Base-by-base conservation (phyloP, 2,113 vertebrate species). In the Cygnus atratus region DNA sequence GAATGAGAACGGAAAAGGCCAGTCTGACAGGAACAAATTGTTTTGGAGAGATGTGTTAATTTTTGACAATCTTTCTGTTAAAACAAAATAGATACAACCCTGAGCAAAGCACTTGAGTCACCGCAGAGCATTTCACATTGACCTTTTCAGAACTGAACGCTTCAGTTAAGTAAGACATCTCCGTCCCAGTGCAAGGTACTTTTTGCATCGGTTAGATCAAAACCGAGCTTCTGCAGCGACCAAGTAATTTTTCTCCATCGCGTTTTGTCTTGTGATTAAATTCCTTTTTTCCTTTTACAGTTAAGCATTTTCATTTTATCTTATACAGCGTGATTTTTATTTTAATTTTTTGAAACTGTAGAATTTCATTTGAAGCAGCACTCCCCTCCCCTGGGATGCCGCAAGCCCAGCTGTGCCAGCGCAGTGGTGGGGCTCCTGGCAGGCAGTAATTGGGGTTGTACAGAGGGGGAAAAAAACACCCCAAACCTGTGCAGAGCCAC, bases 21-120 rank as follows among this genome's bases (percentile, higher is more conserved):
- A 95, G 75, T 63, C 77, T 96, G 92, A 94, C 91, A 91, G 87
- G 84, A 95, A 91, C 95, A 92, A 96, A 97, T 95, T 89, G 86
- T 93, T 96, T 96, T 70, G 83, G 85, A 93, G 94, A 96, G 93
- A 96, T 66, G 90, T 93, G 95, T 96, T 96, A 97, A 96, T 96
- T 96, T 97, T 72, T 93, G 95, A 97, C 95, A 94, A 97, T 92
- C 92, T 83, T 95, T 71, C 92, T 73, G 77, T 92, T 95, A 95
- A 91, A 95, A 91, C 91, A 95, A 96, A 97, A 93, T 62, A 94
- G 96, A 95, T 87, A 94, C 90, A 90, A 96, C 73, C 66, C 71
- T 87, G 90, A 97, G 95, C 92, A 84, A 96, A 96, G 95, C 86
- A 43, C 86, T 73, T 3, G 3, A 92, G 86, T 82, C 16, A 1